These are phyloP conservation scores for Gallinago paraguaiae DNA, from an alignment of 2,113 vertebrate genomes.

Conservation along the genomic window DNA sequence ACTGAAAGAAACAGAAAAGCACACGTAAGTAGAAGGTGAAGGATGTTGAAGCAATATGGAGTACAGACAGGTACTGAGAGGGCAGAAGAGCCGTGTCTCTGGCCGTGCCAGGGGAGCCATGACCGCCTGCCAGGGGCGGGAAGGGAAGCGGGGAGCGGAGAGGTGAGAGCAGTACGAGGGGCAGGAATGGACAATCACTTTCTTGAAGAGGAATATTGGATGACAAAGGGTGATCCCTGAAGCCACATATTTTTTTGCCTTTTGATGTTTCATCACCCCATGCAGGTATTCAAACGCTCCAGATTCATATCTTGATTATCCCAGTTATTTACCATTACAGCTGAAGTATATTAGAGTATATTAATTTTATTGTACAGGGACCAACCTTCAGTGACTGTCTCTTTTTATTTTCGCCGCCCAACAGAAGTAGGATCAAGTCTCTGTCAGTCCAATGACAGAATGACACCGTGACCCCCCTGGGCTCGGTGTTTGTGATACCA, in stretches of 20 bases:
- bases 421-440: neutral
- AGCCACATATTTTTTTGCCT: neutral
- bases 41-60: neutral
- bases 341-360: neutral
- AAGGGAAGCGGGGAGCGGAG: neutral
- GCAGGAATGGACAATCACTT: neutral
- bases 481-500: neutral
- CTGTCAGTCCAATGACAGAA: neutral
- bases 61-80: neutral
- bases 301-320: neutral
- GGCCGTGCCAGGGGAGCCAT: neutral
- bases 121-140: neutral
- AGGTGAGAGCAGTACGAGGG: neutral
- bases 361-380: neutral
- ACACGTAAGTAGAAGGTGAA: neutral
- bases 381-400: neutral
- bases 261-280: neutral
- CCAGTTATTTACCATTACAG: neutral
- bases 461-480: neutral
- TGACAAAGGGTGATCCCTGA: neutral
- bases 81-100: accelerated
- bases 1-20: neutral
- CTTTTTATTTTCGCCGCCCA: neutral
- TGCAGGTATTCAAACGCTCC: accelerated
- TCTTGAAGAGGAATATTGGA: neutral